Evolutionary conservation across 2,797 vertebrate species (phyloP).

Genomic region (Poeciliopsis turneri): DNA sequence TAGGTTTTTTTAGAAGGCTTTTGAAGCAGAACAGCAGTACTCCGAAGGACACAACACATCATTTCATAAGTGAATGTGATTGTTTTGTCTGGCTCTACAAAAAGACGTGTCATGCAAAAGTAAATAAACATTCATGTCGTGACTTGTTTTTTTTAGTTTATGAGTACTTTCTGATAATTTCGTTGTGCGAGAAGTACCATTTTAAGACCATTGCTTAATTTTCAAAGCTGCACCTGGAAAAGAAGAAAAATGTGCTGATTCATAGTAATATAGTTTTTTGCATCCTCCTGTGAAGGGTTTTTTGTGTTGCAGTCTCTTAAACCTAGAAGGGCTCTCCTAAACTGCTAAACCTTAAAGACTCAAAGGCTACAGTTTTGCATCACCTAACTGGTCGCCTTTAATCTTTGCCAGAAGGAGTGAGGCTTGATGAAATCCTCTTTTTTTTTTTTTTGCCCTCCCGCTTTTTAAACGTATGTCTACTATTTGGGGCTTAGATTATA

Average conservation of each 20-base stretch:
- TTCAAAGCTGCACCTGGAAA: background rate
- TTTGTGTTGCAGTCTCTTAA: constrained; percentile 15
- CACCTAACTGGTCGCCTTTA: constrained; percentile 25
- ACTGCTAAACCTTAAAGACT: background rate
- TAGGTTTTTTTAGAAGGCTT: background rate
- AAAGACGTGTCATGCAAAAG: constrained; percentile 1
- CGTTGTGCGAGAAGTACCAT: background rate
- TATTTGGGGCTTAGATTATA: constrained; percentile 15
- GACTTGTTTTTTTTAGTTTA: background rate
- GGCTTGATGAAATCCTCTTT: constrained; percentile 43
- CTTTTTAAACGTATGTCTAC: constrained; percentile 21
- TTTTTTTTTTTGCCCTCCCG: constrained; percentile 5
- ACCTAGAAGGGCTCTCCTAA: constrained; percentile 8
- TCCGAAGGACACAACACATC: background rate
- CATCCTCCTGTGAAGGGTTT: constrained; percentile 1
- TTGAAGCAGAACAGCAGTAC: background rate
- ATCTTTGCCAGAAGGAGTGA: constrained; percentile 5
- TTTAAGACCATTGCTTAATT: background rate
- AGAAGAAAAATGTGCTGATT: constrained; percentile 16
- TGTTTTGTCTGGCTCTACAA: constrained; percentile 8
- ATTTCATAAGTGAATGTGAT: background rate
- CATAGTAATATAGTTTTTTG: background rate
- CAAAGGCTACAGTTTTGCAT: constrained; percentile 11
- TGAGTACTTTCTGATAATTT: background rate
- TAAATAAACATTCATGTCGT: background rate